Evolutionary conservation across 1,140 invertebrate genomes (phyloP).

Genomic region (Trichoplusia ni): DNA sequence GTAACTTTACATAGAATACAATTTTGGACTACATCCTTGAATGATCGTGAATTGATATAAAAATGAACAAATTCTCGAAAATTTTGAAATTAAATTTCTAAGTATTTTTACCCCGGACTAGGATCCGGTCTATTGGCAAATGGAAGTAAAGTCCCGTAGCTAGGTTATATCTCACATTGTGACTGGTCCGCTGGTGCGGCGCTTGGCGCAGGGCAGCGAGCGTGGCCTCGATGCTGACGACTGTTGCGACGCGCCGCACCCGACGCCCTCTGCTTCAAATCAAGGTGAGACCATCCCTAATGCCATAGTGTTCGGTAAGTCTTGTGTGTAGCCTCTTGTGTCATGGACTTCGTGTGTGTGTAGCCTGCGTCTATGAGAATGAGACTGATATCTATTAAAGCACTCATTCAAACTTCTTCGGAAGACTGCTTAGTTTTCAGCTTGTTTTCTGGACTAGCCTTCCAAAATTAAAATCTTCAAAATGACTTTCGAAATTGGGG

Average conservation of each 20-base stretch:
- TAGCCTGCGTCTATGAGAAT: background rate
- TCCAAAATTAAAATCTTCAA: too few species aligned
- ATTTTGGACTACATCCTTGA: background rate
- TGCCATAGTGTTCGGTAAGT: slow-evolving; percentile 17
- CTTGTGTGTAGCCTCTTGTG: slow-evolving; percentile 4
- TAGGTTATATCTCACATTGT: slow-evolving; percentile 79
- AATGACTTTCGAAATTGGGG: too few species aligned
- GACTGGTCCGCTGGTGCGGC: slow-evolving; percentile 81
- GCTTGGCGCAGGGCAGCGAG: slow-evolving; percentile 85
- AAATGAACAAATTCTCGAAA: slow-evolving; percentile 1
- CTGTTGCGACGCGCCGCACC: slow-evolving; percentile 82
- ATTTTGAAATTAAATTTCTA: background rate
- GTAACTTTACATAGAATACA: background rate
- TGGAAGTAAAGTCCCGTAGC: slow-evolving; percentile 53
- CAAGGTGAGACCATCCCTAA: slow-evolving; percentile 56
- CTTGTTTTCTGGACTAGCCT: too few species aligned
- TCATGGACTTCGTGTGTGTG: background rate
- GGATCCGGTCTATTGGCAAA: slow-evolving; percentile 15
- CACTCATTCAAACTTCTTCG: background rate
- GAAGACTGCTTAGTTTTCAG: too few species aligned
- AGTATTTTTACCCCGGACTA: background rate
- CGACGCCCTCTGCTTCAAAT: slow-evolving; percentile 72
- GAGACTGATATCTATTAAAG: background rate
- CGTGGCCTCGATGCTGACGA: slow-evolving; percentile 84
- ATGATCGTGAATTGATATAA: background rate